Percentiles rank a stretch among this genome's conserved stretches.
phyloP scores from a whole-genome alignment of 2,113 vertebrate genomes.

The Oxygymnocypris stewartii region DNA sequence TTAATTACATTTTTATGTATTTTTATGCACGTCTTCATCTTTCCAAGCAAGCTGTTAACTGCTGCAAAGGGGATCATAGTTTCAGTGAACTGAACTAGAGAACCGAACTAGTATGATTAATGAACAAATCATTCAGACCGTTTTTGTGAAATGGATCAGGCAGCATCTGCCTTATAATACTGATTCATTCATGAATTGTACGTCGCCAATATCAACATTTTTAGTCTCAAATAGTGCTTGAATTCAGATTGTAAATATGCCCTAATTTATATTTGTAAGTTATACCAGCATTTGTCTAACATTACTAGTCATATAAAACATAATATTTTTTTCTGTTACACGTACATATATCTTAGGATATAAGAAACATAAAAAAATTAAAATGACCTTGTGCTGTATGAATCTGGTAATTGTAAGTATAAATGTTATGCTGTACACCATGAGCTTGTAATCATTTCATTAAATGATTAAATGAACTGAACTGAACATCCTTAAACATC shows the following conservation, averaged over 20 bases:
- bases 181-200: neutral
- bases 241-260: neutral
- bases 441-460: neutral
- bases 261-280: neutral
- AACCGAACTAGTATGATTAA: neutral
- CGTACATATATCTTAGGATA: neutral
- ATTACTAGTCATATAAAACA: no score
- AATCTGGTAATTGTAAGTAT: neutral
- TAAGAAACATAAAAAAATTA: neutral
- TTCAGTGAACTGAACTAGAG: neutral
- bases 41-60: neutral
- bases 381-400: neutral
- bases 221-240: neutral
- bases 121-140: neutral
- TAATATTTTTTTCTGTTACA: neutral
- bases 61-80: neutral
- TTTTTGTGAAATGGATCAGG: neutral
- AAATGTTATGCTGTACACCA: neutral
- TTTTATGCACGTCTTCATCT: neutral
- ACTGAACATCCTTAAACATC: neutral
- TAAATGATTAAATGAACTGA: slow-evolving; percentile 11
- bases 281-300: neutral
- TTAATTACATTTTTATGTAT: neutral
- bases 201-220: neutral
- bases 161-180: neutral